Base-by-base conservation (phyloP, 2,888 invertebrate genomes). In the Vanessa cardui region DNA sequence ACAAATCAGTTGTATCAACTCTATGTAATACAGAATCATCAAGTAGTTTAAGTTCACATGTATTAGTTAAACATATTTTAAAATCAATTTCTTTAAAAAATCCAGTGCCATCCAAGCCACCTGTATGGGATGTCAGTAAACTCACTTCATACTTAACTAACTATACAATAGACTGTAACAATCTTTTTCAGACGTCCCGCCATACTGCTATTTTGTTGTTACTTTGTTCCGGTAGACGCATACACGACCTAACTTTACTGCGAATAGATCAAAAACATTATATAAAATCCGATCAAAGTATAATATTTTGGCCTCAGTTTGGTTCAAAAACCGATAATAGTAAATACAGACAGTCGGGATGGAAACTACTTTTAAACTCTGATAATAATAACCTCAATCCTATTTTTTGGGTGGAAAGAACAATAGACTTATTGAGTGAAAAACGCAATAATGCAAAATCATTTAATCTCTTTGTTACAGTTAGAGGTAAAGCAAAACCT, bases 11-110 rank as follows among this genome's bases (percentile, higher is more conserved):
- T 26, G 26, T 26, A 26, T 26, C 26, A 26, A 26, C 26, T 26
- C 26, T 26, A 26, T 26, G 26, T 26, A 26, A 26, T 26, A 26
- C 26, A 26, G 26, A 26, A 26, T 26, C 26, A 26, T 26, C 26
- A 26, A 26, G 26, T 26, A 26, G 26, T 26, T n/a, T 26, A n/a
- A 47, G 46, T 47, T 47, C 46, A 47, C 46, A 47, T 47, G 46
- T 47, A 47, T 47, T 47, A 47, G 46, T 47, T 16, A 47, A 47
- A 47, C 46, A 47, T 47, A 47, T 47, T 47, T 47, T 47, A 47
- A 47, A 47, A 47, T 47, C 46, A 47, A 47, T 47, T 47, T 47
- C 46, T 47, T 47, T 47, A 47, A 47, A 47, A 26, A 26, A 26
- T 26, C 26, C 26, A 26, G 26, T 26, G 26, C 26, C 26, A 26